Base-by-base conservation (phyloP, 2,113 vertebrate genomes). In the Muntiacus reevesi region DNA sequence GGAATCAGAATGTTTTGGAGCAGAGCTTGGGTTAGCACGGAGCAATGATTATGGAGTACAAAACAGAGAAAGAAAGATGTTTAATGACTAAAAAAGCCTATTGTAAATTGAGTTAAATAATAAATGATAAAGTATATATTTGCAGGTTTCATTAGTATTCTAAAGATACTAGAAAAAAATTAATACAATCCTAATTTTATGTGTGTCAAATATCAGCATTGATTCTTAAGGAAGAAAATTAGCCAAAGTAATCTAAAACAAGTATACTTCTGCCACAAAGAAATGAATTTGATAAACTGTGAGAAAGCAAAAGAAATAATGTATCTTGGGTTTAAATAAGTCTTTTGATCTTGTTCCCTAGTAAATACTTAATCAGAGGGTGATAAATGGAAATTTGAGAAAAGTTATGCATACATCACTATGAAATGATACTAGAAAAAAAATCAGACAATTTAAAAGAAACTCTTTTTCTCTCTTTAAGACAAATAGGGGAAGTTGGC, bases 351-450 rank as follows among this genome's bases (percentile, higher is more conserved):
- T 85, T 94, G 11, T 87, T 92, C 14, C 40, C 83, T 84, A 84
- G 19, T 94, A 91, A 93, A 89, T 87, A 93, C 17, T 90, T 92
- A 89, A 88, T 95, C 33, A 62, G 15, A 83, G 21, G 17, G 36
- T 94, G 50, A 88, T 88, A 91, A 97, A 83, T 57, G 55, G 45
- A 95, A 96, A 87, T 85, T 83, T 91, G 30, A 60, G 83, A 76
- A 94, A 50, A 36, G 45, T 0, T 59, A 13, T 50, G 2, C 16
- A 45, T 45, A 1, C 0, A 83, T 87, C 40, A 83, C 9, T 87
- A 13, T 87, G 33, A 84, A 84, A 94, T 57, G 5, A 62, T 71
- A 59, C 23, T 86, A 15, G 50, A 43, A 54, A 52, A 45, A 76
- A n/a, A 62, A 52, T 45, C 5, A 93, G 43, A 59, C 5, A 50